Base-by-base conservation (phyloP, 2,888 invertebrate species). In the Brenthis ino region DNA sequence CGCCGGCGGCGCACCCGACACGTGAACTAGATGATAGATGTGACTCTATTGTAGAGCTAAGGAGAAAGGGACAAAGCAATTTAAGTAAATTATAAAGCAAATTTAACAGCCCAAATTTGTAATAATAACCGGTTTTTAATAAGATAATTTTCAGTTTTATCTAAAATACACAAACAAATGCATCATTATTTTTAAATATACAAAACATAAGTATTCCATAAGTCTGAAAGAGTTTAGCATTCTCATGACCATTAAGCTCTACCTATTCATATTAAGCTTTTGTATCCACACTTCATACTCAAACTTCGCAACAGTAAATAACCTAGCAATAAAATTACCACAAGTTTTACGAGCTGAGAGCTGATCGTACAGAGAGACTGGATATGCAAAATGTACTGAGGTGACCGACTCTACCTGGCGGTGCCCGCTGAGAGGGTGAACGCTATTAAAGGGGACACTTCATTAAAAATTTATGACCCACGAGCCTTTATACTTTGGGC, bases 381-480 rank as follows among this genome's bases (percentile, higher is more conserved):
- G 66, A 64, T 51, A 51, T 51, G 61, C 28, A 57, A 51, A 43
- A 43, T 56, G 37, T 60, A 37, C 47, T 37, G 60, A 24, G 54
- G 56, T 53, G 24, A 6, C 54, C 57, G 13, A 13, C 51, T 47
- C 53, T 76, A 76, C 77, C 77, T 76, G 80, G 66, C 73, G 67
- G 54, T 58, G 73, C 83, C 82, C 76, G 83, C 84, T 75, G 84
- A 33, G 81, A 76, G 75, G 80, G 72, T 55, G 50, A 57, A 75
- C 68, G 74, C 74, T 74, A 76, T 77, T 77, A 79, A 80, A 71
- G 80, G 74, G 74, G 82, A 74, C 84, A 84, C 82, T 87, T 85
- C 84, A 85, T 89, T 86, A 86, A 80, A 72, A 77, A 84, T 87
- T 88, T 85, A 86, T 79, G 82, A 75, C 61, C 2, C 37, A 43